Percentiles rank a stretch among this genome's conserved stretches.
phyloP scores from a whole-genome alignment of 2,113 vertebrate species.

The Barbus barbus region DNA sequence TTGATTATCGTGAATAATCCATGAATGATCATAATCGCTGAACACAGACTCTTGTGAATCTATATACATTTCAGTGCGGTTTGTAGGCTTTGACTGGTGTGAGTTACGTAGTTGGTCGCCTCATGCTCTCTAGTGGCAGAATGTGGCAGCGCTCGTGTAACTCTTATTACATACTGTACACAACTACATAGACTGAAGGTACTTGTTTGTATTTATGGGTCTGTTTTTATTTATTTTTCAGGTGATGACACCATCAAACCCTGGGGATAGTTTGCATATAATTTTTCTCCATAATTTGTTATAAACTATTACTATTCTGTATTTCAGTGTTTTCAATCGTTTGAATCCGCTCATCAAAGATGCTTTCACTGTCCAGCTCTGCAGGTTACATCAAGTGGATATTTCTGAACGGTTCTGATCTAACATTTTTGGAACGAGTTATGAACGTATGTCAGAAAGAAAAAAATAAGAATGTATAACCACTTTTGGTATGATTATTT shows the following conservation, averaged over 20 bases:
- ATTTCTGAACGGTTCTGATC: no score
- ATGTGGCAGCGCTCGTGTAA: neutral
- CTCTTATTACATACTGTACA: no score
- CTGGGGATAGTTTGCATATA: neutral
- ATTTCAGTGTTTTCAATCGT: neutral
- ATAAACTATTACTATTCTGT: neutral
- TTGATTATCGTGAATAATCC: neutral
- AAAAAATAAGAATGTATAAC: no score
- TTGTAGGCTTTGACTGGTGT: neutral
- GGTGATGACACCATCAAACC: neutral
- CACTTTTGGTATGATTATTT: no score
- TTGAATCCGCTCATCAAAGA: neutral
- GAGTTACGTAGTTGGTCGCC: neutral
- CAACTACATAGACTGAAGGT: neutral
- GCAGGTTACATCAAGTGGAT: no score
- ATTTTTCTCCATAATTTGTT: neutral
- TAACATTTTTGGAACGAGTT: no score
- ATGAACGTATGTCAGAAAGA: no score
- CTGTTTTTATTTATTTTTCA: neutral
- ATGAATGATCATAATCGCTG: neutral
- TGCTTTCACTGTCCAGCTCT: neutral
- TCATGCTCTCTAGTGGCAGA: constrained; percentile 3
- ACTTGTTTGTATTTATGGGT: neutral
- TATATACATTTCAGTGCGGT: neutral
- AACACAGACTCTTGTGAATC: neutral